Base-by-base conservation (phyloP, 2,797 vertebrate genomes). In the Philypnodon macrostomus region DNA sequence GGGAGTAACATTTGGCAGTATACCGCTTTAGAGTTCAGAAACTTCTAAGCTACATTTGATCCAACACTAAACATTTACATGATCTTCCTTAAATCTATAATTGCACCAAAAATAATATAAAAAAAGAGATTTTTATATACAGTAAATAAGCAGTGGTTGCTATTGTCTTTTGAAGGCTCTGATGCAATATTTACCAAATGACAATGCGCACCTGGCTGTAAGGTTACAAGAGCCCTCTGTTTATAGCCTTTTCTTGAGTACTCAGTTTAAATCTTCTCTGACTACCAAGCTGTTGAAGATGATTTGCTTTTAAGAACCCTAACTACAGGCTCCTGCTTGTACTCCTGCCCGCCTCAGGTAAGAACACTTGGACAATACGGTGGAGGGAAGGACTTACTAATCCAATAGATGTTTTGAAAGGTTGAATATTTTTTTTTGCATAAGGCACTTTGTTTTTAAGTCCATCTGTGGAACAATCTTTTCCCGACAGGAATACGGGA, bases 301-400 rank as follows among this genome's bases (percentile, higher is more conserved):
- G 41, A 56, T 70, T 67, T 72, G 34, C 10, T 16, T 73, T 44
- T 36, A 47, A 74, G 57, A 3, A 3, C 44, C 15, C 27, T 2
- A n/a, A 4, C 45, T 41, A 66, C 69, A 79, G 46, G 75, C 38
- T 34, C 30, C 45, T 63, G 54, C 71, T 67, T 72, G 70, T 42
- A 12, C 21, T 62, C 39, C 40, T 34, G 50, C 27, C n/a, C 46
- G 63, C 58, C 49, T 3, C 8, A 1, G 58, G 56, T 59, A 60
- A 60, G 13, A 72, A 31, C n/a, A n/a, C n/a, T n/a, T n/a, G n/a
- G 30, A 24, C 21, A 44, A 18, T 16, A 17, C 12, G 37, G 33
- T 7, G 15, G 14, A 40, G 40, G 54, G 15, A 32, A 23, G 5
- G 4, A 32, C 27, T 24, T 61, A 50, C 44, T 41, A 54, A 4